A percentile compares a stretch with the other conserved stretches of the same genome.
Conservation (phyloP, 1,140 invertebrate genomes). For the Zaprionus inermis region DNA sequence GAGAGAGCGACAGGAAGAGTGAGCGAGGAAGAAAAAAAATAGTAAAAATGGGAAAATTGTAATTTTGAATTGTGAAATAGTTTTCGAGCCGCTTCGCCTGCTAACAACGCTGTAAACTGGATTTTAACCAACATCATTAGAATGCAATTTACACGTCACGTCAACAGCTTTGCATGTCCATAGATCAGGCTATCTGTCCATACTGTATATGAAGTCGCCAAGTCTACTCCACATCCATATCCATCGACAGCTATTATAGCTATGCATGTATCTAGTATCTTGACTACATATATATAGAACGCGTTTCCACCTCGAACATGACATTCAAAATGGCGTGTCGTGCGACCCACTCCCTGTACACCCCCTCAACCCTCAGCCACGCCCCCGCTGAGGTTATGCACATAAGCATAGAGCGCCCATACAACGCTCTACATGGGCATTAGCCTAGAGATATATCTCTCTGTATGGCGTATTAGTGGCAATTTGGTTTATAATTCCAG, state of each 20-base stretch:
- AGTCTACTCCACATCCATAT: neutral
- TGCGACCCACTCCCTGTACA: conserved; percentile 14
- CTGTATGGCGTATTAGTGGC: conserved; percentile 61
- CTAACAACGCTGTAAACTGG: conserved; percentile 71
- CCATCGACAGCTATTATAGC: neutral
- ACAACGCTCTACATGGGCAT: conserved; percentile 8
- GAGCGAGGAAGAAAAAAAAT: conserved; percentile 11
- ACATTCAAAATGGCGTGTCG: conserved; percentile 65
- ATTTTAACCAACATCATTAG: conserved; percentile 60
- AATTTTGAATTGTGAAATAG: conserved; percentile 4
- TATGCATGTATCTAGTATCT: no score
- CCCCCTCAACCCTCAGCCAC: conserved; percentile 21
- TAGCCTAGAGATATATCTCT: conserved; percentile 52
- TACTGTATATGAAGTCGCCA: conserved; percentile 17
- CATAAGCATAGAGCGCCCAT: conserved; percentile 22
- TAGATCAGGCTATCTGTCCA: conserved; percentile 33
- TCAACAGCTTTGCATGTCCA: conserved; percentile 42
- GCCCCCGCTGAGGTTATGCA: conserved; percentile 34
- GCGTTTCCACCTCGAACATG: conserved; percentile 39
- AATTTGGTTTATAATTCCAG: conserved; percentile 43
- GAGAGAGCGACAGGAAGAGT: neutral
- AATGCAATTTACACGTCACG: conserved; percentile 71
- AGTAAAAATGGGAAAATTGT: conserved; percentile 21
- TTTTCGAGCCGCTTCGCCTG: conserved; percentile 28
- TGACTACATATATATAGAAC: conserved; percentile 1